These are phyloP conservation scores for Agrochola lychnidis DNA, from an alignment of 2,888 invertebrate species.

Conservation along the genomic window DNA sequence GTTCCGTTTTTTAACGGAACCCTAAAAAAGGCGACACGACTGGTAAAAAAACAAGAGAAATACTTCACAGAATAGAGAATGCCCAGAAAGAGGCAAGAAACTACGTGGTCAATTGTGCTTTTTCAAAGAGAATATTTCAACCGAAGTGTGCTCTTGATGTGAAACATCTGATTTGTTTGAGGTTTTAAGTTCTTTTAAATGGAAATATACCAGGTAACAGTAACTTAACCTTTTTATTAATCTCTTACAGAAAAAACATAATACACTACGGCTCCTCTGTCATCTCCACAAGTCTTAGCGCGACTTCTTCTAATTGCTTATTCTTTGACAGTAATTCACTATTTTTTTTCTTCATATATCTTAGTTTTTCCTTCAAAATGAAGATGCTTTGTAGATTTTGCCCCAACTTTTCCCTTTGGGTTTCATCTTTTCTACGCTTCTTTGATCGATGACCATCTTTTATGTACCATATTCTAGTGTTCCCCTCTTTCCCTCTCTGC, in stretches of 20 bases:
- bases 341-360: constrained; percentile 56
- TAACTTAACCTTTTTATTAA: constrained; percentile 43
- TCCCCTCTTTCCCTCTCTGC: constrained; percentile 71
- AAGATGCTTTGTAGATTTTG: constrained; percentile 59
- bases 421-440: constrained; percentile 61
- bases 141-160: background rate
- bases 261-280: constrained; percentile 33
- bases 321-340: constrained; percentile 53
- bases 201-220: constrained; percentile 34
- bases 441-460: constrained; percentile 65
- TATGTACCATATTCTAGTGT: constrained; percentile 73
- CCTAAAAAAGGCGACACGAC: too few species aligned
- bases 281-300: constrained; percentile 56
- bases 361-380: constrained; percentile 61
- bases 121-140: constrained; percentile 1
- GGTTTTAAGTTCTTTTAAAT: background rate
- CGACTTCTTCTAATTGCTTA: constrained; percentile 59
- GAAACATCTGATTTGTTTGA: background rate
- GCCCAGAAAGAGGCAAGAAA: background rate
- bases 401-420: constrained; percentile 53
- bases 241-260: constrained; percentile 26
- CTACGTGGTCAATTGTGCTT: background rate
- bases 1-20: too few species aligned
- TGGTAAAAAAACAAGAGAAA: background rate
- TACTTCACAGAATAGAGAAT: background rate